These are phyloP conservation scores for Phrynosoma blainvillii DNA, from an alignment of 2,113 vertebrate species.

Conservation along the genomic window DNA sequence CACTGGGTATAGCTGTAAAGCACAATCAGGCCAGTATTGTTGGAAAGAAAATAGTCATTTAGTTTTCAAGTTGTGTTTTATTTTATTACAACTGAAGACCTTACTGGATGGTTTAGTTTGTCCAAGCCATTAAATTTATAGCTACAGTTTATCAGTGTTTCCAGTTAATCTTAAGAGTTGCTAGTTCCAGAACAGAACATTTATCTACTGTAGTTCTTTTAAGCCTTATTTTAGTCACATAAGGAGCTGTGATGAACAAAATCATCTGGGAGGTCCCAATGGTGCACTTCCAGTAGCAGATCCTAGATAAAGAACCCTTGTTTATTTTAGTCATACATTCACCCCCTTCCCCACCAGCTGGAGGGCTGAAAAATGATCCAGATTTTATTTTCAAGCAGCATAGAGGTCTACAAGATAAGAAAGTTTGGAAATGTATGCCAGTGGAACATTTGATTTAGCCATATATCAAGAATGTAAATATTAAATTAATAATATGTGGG, in stretches of 20 bases:
- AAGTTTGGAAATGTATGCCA: not conserved
- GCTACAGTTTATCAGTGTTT: not conserved
- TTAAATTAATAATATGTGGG: no score
- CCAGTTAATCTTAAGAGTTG: not conserved
- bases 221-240: not conserved
- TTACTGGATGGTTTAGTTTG: not conserved
- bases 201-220: not conserved
- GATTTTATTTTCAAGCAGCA: not conserved
- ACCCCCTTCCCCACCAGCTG: not conserved
- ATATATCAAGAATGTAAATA: no score
- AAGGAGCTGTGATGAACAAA: not conserved
- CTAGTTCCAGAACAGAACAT: not conserved
- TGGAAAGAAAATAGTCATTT: not conserved
- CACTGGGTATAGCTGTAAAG: not conserved
- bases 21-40: not conserved
- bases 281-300: no score
- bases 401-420: not conserved
- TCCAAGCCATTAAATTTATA: not conserved
- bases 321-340: not conserved
- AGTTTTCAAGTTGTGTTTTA: not conserved
- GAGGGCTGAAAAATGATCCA: not conserved
- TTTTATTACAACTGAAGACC: not conserved
- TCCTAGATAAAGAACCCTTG: no score
- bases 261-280: no score
- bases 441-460: no score